These are phyloP conservation scores for Cottus gobio DNA, from an alignment of 2,113 vertebrate species.

Conservation along the genomic window DNA sequence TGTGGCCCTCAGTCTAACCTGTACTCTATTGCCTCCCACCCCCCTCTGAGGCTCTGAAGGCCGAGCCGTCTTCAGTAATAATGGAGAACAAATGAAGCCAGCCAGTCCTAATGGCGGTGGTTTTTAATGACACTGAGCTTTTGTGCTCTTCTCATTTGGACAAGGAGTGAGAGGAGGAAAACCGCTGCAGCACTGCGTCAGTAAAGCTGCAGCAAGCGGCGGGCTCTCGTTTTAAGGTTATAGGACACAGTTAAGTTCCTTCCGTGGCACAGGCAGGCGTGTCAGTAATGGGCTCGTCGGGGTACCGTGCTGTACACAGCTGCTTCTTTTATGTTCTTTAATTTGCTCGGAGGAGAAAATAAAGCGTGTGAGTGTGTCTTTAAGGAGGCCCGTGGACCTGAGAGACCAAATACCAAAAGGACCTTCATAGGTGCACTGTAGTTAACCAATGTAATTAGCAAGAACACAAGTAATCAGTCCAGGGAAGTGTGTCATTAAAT, in stretches of 20 bases:
- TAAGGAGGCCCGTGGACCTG: constrained; percentile 72
- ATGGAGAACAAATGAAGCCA: constrained; percentile 76
- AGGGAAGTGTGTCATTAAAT: constrained; percentile 89
- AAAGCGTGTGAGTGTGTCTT: constrained; percentile 69
- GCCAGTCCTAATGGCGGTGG: constrained; percentile 65
- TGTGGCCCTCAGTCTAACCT: constrained; percentile 70
- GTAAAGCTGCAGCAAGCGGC: constrained; percentile 56
- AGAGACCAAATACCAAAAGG: constrained; percentile 77
- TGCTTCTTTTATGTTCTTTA: constrained; percentile 82
- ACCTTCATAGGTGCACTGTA: constrained; percentile 81
- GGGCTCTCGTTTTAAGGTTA: constrained; percentile 73
- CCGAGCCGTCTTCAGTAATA: constrained; percentile 70
- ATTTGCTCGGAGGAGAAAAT: constrained; percentile 79
- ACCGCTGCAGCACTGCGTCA: constrained; percentile 46
- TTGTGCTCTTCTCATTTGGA: constrained; percentile 68
- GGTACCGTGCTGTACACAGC: constrained; percentile 69
- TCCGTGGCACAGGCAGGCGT: constrained; percentile 57
- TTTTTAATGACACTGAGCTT: constrained; percentile 74
- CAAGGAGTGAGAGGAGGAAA: constrained; percentile 49
- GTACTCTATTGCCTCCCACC: constrained; percentile 59
- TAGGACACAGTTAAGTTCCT: constrained; percentile 73
- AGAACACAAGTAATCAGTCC: constrained; percentile 88
- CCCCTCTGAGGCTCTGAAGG: constrained; percentile 43
- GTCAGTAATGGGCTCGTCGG: constrained; percentile 69
- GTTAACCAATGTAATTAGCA: constrained; percentile 90